phyloP scores from a whole-genome alignment of 2,888 invertebrate species.

The Drosophila aldrichi region DNA sequence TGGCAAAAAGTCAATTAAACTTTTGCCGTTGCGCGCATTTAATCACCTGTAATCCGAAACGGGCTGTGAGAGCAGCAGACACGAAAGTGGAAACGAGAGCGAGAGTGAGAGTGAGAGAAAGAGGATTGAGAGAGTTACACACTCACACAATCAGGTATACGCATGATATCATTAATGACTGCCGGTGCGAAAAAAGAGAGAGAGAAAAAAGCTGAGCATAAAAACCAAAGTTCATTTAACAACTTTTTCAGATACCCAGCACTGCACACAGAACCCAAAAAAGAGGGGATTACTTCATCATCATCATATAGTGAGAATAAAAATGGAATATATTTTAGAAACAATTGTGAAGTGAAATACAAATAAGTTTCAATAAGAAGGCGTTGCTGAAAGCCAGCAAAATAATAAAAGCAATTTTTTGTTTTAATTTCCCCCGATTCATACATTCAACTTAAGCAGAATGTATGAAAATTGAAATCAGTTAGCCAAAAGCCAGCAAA shows the following conservation, averaged over 20 bases:
- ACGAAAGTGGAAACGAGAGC: background rate
- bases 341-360: background rate
- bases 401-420: background rate
- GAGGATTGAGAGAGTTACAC: background rate
- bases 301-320: background rate
- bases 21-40: constrained; percentile 52
- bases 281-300: constrained; percentile 1
- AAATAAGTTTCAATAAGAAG: background rate
- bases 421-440: background rate
- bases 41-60: constrained; percentile 71
- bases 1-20: constrained; percentile 71
- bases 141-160: constrained; percentile 12
- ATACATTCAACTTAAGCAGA: background rate
- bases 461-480: background rate
- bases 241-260: constrained; percentile 31
- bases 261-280: background rate
- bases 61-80: constrained; percentile 8
- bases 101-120: background rate
- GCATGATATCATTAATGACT: constrained; percentile 44
- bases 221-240: constrained; percentile 32
- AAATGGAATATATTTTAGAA: background rate
- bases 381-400: background rate
- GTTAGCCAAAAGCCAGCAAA: background rate
- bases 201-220: constrained; percentile 6
- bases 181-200: background rate